These are phyloP conservation scores for Chaetodon trifasciatus DNA, from an alignment of 2,797 vertebrate species.

Conservation along the genomic window DNA sequence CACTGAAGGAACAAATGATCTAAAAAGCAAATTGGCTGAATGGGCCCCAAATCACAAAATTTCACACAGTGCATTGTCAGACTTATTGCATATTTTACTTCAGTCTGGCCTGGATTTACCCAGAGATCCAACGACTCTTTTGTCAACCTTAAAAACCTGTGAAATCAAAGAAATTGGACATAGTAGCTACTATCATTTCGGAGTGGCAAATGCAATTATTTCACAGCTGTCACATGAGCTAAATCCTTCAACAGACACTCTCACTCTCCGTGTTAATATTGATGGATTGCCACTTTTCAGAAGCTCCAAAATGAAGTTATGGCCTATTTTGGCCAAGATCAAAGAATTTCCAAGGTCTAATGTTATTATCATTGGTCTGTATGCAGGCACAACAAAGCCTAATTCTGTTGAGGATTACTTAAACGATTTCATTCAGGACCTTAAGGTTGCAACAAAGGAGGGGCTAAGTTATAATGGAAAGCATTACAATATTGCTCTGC, in stretches of 20 bases:
- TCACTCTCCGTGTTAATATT: neutral
- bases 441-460: neutral
- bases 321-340: conserved; percentile 8
- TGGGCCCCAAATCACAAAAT: conserved; percentile 19
- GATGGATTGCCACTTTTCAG: neutral
- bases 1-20: neutral
- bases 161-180: neutral
- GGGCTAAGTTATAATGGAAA: conserved; percentile 12
- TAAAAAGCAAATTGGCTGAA: conserved; percentile 12
- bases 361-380: conserved; percentile 11
- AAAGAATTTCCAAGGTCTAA: neutral
- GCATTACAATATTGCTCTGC: conserved; percentile 21
- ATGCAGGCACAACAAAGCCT: conserved; percentile 6
- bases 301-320: conserved; percentile 6
- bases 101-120: neutral
- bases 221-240: neutral
- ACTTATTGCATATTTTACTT: conserved; percentile 1
- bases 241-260: neutral
- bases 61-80: conserved; percentile 15
- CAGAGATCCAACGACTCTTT: neutral
- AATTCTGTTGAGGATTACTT: conserved; percentile 3
- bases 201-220: neutral
- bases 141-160: neutral
- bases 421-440: conserved; percentile 22
- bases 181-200: neutral